Percentiles rank a stretch among this genome's conserved stretches.
Conservation (phyloP, 2,888 invertebrate genomes). For the Apamea anceps region DNA sequence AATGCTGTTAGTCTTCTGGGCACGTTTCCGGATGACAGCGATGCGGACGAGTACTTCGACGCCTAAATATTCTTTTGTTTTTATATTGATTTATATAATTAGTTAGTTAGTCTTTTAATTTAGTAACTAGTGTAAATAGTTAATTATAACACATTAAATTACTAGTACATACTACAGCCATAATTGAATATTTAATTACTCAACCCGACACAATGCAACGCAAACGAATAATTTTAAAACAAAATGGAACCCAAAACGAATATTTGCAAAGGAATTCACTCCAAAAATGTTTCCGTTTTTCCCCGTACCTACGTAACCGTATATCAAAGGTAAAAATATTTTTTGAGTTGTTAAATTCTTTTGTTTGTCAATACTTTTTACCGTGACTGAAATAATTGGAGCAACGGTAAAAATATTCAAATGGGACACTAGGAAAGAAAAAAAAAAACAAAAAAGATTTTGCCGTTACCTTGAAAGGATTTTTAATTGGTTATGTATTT, state of each 20-base stretch:
- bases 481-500: not conserved
- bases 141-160: no score
- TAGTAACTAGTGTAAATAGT: no score
- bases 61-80: no score
- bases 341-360: conserved; percentile 32
- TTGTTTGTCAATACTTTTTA: conserved; percentile 17
- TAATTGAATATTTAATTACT: no score
- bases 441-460: not conserved
- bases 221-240: conserved; percentile 15
- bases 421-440: not conserved
- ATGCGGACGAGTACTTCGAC: no score
- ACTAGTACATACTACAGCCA: no score
- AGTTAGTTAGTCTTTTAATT: no score
- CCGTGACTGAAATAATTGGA: conserved; percentile 26
- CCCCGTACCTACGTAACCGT: not conserved
- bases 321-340: conserved; percentile 5
- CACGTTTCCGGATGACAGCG: no score
- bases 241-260: conserved; percentile 9
- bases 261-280: conserved; percentile 12
- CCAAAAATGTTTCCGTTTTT: conserved; percentile 29
- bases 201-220: not conserved
- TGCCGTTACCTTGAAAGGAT: not conserved
- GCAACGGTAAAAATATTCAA: not conserved
- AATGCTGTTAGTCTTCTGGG: no score
- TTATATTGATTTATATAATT: no score